Evolutionary conservation across 2,888 invertebrate genomes (phyloP), one percentile per base, ranked within the genome.

Genomic region (Drosophila testacea): DNA sequence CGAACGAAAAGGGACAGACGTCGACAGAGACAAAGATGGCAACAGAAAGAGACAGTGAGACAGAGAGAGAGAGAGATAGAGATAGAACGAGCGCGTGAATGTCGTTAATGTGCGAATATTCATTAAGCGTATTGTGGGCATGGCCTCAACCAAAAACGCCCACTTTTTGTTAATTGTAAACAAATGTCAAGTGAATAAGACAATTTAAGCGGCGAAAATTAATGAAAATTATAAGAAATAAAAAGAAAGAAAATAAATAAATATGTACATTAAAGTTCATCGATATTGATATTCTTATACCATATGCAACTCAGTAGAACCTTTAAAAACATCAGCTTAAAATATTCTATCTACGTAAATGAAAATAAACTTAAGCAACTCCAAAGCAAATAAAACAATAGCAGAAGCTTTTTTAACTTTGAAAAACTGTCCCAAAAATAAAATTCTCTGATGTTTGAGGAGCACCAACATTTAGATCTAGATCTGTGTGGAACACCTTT

Each of bases 21-120:
- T 41, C 46, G 28, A 16, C 47, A 34, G 22, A 27, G 68, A 65
- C 57, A 64, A 39, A 47, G 38, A 63, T 6, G 34, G 50, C 44
- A 10, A 59, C 9, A 22, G 28, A 28, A n/a, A 41, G 16, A 27
- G 34, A 30, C 16, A 13, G 7, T 11, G 13, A 47, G 28, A 34
- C 1, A 32, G 27, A 16, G 22, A 22, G n/a, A 30, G n/a, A 30
- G n/a, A 36, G 28, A n/a, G 28, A 39, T 11, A 22, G 42, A 38
- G 22, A 48, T 47, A 48, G 38, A 47, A 61, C 42, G 39, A 55
- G 42, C 46, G 61, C 10, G 32, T 36, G 50, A 60, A 55, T 47
- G 55, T 67, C 83, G 83, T 84, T 83, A 83, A 83, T 83, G 85
- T 81, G 83, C 77, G 83, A 83, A 85, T 80, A 80, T 83, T 85